Percentiles rank a stretch among this genome's conserved stretches.
phyloP scores from a whole-genome alignment of 2,888 invertebrate genomes.

The Ennomos fuscantarius region DNA sequence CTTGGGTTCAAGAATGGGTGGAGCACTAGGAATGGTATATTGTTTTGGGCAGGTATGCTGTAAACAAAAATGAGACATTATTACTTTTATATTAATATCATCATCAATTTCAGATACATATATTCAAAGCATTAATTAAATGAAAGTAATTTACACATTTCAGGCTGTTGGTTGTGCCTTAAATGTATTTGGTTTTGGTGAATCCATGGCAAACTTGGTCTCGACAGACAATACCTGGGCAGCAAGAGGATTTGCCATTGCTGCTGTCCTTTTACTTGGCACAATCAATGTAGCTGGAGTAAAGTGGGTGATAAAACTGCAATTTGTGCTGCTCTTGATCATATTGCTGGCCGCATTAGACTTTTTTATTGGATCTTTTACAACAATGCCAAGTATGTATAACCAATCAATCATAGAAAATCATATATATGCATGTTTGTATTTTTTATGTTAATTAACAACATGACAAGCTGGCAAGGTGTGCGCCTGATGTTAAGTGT shows the following conservation, averaged over 20 bases:
- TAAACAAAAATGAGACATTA: slow-evolving; percentile 11
- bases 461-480: too few species aligned
- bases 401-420: neutral
- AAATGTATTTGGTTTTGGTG: slow-evolving; percentile 98
- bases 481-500: too few species aligned
- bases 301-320: slow-evolving; percentile 98
- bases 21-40: slow-evolving; percentile 96
- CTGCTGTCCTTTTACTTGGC: slow-evolving; percentile 93
- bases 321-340: slow-evolving; percentile 94
- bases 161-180: slow-evolving; percentile 98
- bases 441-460: too few species aligned
- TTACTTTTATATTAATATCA: neutral
- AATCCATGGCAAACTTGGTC: slow-evolving; percentile 95
- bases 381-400: slow-evolving; percentile 88
- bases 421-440: too few species aligned
- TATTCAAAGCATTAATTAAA: too few species aligned
- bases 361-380: slow-evolving; percentile 96
- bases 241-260: slow-evolving; percentile 94
- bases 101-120: too few species aligned
- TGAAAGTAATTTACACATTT: slow-evolving; percentile 8
- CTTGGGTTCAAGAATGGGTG: slow-evolving; percentile 96
- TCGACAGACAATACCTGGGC: slow-evolving; percentile 91
- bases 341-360: slow-evolving; percentile 95
- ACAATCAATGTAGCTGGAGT: slow-evolving; percentile 98
- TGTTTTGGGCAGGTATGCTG: slow-evolving; percentile 95